Evolutionary conservation across 2,888 invertebrate genomes (phyloP).

Genomic region (Mylabris sibirica): DNA sequence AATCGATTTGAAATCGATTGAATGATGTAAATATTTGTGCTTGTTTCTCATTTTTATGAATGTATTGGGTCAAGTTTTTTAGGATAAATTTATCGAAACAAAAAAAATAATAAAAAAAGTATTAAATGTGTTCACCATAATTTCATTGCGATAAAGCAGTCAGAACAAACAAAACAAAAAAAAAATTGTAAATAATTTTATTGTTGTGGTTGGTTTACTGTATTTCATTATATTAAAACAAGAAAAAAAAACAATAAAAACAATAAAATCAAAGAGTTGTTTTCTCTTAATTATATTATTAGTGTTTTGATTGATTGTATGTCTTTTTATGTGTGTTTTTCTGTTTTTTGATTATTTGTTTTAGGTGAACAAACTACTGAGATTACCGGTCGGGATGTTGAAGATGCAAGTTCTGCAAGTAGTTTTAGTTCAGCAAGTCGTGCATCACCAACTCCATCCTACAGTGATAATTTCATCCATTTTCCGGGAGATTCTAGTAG

Average conservation of each 20-base stretch:
- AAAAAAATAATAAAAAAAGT: slow-evolving; percentile 19
- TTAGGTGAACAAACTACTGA: slow-evolving; percentile 71
- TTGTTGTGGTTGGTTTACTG: slow-evolving; percentile 30
- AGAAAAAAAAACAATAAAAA: slow-evolving; percentile 40
- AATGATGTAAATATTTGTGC: slow-evolving; percentile 6
- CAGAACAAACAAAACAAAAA: neutral
- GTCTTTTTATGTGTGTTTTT: slow-evolving; percentile 28
- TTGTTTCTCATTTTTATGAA: slow-evolving; percentile 13
- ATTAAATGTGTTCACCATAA: slow-evolving; percentile 35
- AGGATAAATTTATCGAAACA: neutral
- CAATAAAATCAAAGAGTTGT: slow-evolving; percentile 22
- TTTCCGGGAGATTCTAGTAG: slow-evolving; percentile 81
- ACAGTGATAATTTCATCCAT: slow-evolving; percentile 78
- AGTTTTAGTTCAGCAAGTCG: slow-evolving; percentile 85
- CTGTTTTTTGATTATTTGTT: slow-evolving; percentile 52
- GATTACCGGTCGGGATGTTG: slow-evolving; percentile 66
- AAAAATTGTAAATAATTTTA: slow-evolving; percentile 33
- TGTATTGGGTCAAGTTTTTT: slow-evolving; percentile 17
- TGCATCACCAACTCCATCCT: slow-evolving; percentile 80
- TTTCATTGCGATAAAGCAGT: slow-evolving; percentile 22
- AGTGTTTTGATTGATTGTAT: neutral
- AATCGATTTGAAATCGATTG: slow-evolving; percentile 32
- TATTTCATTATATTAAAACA: slow-evolving; percentile 41
- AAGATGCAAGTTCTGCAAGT: slow-evolving; percentile 80
- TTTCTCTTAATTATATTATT: slow-evolving; percentile 6